phyloP scores from a whole-genome alignment of 2,797 vertebrate genomes.

The Neopelma chrysocephalum region DNA sequence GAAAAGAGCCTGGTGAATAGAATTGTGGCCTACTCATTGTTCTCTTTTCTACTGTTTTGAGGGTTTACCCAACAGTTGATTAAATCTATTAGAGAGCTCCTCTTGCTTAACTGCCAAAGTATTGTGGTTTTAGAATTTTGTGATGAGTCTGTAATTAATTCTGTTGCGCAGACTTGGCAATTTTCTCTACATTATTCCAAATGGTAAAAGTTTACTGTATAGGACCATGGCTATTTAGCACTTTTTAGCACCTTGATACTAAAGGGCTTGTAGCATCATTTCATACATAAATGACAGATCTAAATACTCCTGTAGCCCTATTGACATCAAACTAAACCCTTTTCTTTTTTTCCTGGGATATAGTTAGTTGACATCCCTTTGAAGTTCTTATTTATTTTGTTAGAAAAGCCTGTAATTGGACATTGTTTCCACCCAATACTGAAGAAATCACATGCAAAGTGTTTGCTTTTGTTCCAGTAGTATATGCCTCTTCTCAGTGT shows the following conservation, averaged over 20 bases:
- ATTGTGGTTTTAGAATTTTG: slow-evolving; percentile 11
- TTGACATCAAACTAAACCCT: slow-evolving; percentile 26
- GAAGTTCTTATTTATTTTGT: slow-evolving; percentile 50
- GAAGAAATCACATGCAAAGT: not conserved
- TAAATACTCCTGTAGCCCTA: slow-evolving; percentile 40
- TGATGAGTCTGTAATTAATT: slow-evolving; percentile 46
- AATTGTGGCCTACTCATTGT: not conserved
- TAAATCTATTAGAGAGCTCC: slow-evolving; percentile 7
- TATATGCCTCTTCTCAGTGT: not conserved
- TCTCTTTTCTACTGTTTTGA: not conserved
- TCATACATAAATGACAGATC: not conserved
- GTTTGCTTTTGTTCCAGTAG: not conserved
- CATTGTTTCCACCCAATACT: not conserved
- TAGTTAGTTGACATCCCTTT: slow-evolving; percentile 17
- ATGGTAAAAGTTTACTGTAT: not conserved
- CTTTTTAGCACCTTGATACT: not conserved
- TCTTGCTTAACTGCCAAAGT: slow-evolving; percentile 16
- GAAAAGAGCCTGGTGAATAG: not conserved
- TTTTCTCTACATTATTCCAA: slow-evolving; percentile 14
- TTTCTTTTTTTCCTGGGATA: not conserved
- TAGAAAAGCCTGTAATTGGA: slow-evolving; percentile 30
- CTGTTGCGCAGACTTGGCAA: slow-evolving; percentile 1
- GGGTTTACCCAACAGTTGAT: not conserved
- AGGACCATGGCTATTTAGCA: not conserved
- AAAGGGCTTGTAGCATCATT: not conserved